Percentiles rank a stretch among this genome's conserved stretches.
Conservation (phyloP, 2,113 vertebrate species). For the Larimichthys polyactis region DNA sequence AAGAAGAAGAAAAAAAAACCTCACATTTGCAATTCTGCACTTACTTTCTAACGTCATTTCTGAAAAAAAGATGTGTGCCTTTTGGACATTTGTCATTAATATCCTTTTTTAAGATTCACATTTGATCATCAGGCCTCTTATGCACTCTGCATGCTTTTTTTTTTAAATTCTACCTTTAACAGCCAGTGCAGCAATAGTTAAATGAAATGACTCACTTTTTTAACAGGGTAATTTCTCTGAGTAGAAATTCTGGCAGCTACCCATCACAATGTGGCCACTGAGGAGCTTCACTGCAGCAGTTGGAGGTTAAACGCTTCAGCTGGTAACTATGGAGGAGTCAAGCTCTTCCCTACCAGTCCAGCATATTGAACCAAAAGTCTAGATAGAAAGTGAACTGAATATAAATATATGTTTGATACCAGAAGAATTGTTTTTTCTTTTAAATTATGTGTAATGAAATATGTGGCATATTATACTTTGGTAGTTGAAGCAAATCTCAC, state of each 20-base stretch:
- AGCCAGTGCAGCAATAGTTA: neutral
- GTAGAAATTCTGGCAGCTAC: neutral
- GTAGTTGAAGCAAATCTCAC: too few relatives aligned
- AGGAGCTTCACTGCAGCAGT: neutral
- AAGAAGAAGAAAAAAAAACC: neutral
- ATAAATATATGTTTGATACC: neutral
- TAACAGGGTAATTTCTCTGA: too few relatives aligned
- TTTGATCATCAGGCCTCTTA: neutral
- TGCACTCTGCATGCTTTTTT: too few relatives aligned
- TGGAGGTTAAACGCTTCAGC: neutral
- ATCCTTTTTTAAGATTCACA: neutral
- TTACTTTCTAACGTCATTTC: neutral
- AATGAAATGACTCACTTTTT: neutral
- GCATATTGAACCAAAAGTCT: neutral
- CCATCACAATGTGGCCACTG: neutral
- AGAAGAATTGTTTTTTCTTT: too few relatives aligned
- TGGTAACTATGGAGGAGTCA: too few relatives aligned
- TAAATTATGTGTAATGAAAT: too few relatives aligned
- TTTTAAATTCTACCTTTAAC: too few relatives aligned
- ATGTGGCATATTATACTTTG: too few relatives aligned
- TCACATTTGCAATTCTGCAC: neutral
- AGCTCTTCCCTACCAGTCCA: neutral
- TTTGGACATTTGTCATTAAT: neutral
- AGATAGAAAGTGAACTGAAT: neutral
- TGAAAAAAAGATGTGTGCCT: conserved; percentile 13